Evolutionary conservation across 2,888 invertebrate genomes (phyloP).

Genomic region (Catotricha subobsoleta): DNA sequence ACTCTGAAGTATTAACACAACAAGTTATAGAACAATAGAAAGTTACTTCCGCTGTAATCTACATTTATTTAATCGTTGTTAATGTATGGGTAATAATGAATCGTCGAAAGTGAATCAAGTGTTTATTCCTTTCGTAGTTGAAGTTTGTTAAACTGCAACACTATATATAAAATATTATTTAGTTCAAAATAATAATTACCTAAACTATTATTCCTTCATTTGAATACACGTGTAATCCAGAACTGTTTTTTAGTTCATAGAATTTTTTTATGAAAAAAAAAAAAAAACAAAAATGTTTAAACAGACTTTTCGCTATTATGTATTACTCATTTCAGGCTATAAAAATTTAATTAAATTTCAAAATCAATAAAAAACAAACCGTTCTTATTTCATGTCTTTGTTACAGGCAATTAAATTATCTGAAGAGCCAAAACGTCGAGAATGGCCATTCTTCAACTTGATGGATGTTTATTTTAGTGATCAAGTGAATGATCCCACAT

Average conservation of each 20-base stretch:
- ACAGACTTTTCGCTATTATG: neutral
- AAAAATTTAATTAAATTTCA: neutral
- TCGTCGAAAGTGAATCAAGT: constrained; percentile 4
- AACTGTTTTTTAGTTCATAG: no score
- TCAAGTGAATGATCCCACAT: constrained; percentile 31
- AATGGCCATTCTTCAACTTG: constrained; percentile 30
- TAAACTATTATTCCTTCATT: no score
- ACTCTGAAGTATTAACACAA: no score
- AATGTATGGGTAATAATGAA: neutral
- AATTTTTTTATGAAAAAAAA: constrained; percentile 2
- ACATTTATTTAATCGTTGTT: no score
- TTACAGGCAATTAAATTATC: constrained; percentile 29
- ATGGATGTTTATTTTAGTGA: constrained; percentile 32
- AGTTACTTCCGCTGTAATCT: constrained; percentile 1
- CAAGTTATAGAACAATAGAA: constrained; percentile 5
- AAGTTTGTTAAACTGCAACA: no score
- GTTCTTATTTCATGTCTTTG: constrained; percentile 4
- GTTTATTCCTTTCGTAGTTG: neutral
- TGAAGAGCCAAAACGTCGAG: constrained; percentile 30
- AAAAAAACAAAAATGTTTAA: neutral
- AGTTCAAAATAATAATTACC: no score
- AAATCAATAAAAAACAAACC: no score
- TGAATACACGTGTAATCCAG: no score
- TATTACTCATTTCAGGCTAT: neutral
- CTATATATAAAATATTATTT: no score